Percentiles rank a stretch among this genome's conserved stretches.
phyloP scores from a whole-genome alignment of 2,113 vertebrate species.

The Chauna torquata region DNA sequence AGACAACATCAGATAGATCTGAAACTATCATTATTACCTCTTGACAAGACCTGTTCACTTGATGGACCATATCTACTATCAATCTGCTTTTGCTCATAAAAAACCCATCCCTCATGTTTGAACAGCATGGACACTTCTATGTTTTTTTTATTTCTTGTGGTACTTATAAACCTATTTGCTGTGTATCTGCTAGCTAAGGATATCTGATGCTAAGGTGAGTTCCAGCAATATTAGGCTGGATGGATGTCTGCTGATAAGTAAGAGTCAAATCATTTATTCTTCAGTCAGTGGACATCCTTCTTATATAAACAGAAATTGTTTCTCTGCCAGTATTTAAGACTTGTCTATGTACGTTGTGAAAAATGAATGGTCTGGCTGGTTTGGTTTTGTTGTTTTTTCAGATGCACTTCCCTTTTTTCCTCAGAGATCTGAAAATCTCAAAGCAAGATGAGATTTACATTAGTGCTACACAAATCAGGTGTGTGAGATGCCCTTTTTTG shows the following conservation, averaged over 20 bases:
- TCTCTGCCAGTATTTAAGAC: not conserved
- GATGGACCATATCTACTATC: not conserved
- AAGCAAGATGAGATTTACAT: not conserved
- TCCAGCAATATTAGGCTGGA: not conserved
- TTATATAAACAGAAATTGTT: not conserved
- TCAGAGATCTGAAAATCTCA: not conserved
- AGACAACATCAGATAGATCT: not conserved
- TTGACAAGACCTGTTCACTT: not conserved
- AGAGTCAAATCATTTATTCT: not conserved
- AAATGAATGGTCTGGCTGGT: not conserved
- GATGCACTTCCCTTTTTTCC: not conserved
- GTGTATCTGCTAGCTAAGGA: not conserved
- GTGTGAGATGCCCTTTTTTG: not conserved
- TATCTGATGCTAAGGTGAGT: not conserved
- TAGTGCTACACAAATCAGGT: not conserved
- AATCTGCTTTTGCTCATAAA: not conserved
- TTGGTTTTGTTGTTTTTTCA: not conserved
- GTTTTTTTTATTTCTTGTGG: not conserved
- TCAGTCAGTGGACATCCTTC: not conserved
- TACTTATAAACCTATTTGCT: not conserved
- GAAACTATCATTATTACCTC: not conserved
- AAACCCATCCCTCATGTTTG: not conserved
- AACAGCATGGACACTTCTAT: not conserved
- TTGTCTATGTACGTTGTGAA: fast-evolving
- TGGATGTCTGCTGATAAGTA: not conserved